Percentiles rank a stretch among this genome's conserved stretches.
Evolutionary conservation across 1,140 invertebrate genomes (phyloP).

Genomic region (Sweltsa coloradensis): DNA sequence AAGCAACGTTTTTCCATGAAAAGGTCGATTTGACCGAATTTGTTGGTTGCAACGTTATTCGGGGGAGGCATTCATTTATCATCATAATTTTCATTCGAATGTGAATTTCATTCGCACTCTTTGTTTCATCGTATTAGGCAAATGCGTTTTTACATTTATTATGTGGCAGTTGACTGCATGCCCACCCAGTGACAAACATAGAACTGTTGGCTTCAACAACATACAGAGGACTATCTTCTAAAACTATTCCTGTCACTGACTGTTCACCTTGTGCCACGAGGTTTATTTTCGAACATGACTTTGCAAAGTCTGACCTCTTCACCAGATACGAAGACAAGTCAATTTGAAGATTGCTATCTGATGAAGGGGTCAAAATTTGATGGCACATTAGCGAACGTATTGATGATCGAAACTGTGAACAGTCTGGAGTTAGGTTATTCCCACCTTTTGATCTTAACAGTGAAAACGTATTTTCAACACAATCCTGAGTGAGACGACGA

Average conservation of each 20-base stretch:
- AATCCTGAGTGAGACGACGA: not conserved
- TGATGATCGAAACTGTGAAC: not conserved
- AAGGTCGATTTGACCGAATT: too few relatives aligned
- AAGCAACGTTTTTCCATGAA: too few relatives aligned
- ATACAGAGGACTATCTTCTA: not conserved
- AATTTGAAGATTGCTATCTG: not conserved
- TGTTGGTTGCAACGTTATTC: too few relatives aligned
- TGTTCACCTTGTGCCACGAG: not conserved
- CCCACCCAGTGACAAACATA: not conserved
- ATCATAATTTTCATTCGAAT: not conserved
- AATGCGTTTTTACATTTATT: not conserved
- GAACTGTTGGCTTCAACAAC: not conserved
- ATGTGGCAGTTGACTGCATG: not conserved
- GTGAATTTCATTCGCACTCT: not conserved
- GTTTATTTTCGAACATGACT: not conserved
- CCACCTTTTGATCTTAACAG: not conserved
- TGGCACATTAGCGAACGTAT: not conserved
- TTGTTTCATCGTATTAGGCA: not conserved
- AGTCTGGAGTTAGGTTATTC: conserved; percentile 1
- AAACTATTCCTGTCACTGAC: not conserved
- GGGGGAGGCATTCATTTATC: too few relatives aligned
- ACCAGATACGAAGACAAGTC: not conserved
- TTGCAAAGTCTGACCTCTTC: not conserved
- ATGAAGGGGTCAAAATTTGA: not conserved
- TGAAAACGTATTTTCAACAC: not conserved